Percentiles rank a stretch among this genome's conserved stretches.
Evolutionary conservation across 1,140 invertebrate species (phyloP).

Genomic region (Cephus cinctus): DNA sequence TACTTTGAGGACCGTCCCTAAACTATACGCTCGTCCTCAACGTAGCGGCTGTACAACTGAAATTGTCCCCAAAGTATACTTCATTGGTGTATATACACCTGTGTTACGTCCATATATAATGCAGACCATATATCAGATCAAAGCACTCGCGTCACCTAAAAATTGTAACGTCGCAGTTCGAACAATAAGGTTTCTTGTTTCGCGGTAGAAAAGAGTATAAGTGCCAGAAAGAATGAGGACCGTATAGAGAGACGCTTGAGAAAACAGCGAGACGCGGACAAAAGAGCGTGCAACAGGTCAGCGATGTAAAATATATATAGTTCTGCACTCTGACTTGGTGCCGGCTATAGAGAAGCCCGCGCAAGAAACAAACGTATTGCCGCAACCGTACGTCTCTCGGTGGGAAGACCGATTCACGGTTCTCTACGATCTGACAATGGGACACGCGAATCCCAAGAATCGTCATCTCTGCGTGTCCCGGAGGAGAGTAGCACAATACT

Average conservation of each 20-base stretch:
- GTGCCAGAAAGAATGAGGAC: slow-evolving; percentile 38
- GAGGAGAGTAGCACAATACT: not conserved
- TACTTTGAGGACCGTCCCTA: too few relatives aligned
- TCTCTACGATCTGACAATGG: not conserved
- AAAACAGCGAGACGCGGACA: slow-evolving; percentile 31
- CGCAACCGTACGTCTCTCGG: slow-evolving; percentile 15
- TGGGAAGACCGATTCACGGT: not conserved
- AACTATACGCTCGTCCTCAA: too few relatives aligned
- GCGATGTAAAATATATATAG: slow-evolving; percentile 13
- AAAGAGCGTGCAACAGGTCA: slow-evolving; percentile 51
- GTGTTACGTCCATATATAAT: too few relatives aligned
- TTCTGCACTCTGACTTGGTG: not conserved
- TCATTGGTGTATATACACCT: too few relatives aligned
- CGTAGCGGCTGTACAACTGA: too few relatives aligned
- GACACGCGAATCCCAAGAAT: not conserved
- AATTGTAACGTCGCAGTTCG: too few relatives aligned
- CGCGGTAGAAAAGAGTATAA: slow-evolving; percentile 23
- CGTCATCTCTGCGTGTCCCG: not conserved
- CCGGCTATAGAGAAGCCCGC: not conserved
- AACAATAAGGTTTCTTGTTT: too few relatives aligned
- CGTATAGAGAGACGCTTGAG: slow-evolving; percentile 28
- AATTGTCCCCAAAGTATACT: too few relatives aligned
- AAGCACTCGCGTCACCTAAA: too few relatives aligned
- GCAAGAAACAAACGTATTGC: slow-evolving; percentile 18
- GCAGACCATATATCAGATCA: too few relatives aligned